Conservation (phyloP, 2,888 invertebrate species). For the Melanophora roralis region DNA sequence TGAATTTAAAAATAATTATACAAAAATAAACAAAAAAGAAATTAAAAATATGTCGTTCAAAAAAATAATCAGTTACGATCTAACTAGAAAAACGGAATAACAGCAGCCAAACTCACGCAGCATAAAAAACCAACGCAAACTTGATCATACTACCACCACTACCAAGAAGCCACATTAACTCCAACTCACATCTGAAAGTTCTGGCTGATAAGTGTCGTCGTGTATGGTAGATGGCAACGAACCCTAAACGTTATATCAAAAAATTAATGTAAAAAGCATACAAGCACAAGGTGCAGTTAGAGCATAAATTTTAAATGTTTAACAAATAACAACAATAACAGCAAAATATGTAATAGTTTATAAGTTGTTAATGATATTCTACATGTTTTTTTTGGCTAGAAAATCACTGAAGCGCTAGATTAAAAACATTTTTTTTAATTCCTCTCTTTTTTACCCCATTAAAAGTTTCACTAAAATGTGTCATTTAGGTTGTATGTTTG, state of each 20-base stretch:
- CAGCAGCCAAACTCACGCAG: conserved; percentile 40
- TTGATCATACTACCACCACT: conserved; percentile 11
- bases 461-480: conserved; percentile 6
- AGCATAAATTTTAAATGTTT: conserved; percentile 2
- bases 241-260: conserved; percentile 45
- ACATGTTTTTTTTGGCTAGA: background rate
- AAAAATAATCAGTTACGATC: conserved; percentile 50
- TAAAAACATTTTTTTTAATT: background rate
- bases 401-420: conserved; percentile 58
- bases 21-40: conserved; percentile 7
- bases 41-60: conserved; percentile 49
- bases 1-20: background rate
- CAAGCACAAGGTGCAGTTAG: conserved; percentile 55
- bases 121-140: conserved; percentile 55
- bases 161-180: conserved; percentile 11
- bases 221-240: conserved; percentile 51
- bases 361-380: conserved; percentile 19
- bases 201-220: conserved; percentile 9
- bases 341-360: background rate
- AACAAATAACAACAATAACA: background rate
- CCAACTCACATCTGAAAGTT: conserved; percentile 13
- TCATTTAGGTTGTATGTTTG: conserved; percentile 25
- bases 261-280: background rate
- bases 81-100: conserved; percentile 32
- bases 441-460: background rate